Evolutionary conservation across 2,888 invertebrate species (phyloP), one percentile per base, ranked within the genome.

Genomic region (Punctoribates punctum): DNA sequence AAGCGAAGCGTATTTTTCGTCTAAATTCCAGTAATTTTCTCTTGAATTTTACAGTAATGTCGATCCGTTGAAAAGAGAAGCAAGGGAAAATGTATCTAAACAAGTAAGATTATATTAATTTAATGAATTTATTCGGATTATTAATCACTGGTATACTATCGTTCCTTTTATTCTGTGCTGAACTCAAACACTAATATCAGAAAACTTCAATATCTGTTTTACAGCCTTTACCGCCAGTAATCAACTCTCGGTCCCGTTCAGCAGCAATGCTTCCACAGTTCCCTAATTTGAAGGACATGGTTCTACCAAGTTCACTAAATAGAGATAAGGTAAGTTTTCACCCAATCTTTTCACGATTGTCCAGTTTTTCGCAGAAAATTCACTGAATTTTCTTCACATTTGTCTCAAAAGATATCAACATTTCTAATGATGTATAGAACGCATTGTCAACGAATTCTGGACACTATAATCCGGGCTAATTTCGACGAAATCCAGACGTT

Each of bases 391-490:
- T n/a, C n/a, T n/a, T n/a, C n/a, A n/a, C n/a, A n/a, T n/a, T n/a
- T n/a, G n/a, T n/a, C n/a, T n/a, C n/a, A n/a, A n/a, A n/a, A 85
- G 83, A 83, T 85, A 23, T 78, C 83, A 17, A 85, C 85, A 4
- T 85, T 86, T 78, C 79, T 85, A 65, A 84, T 85, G 83, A 85
- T 86, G 85, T 86, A 86, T 80, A 81, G 85, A 57, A 84, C 85
- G 0, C 86, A 86, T 78, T 85, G 86, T 77, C 86, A 86, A 79
- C 80, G 85, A 51, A 83, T 86, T 23, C 81, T 86, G 65, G 86
- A 86, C 79, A 85, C 85, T 0, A 84, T 86, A 27, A 84, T 85
- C 73, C 79, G 85, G 73, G 85, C 84, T 23, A 85, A 84, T 80
- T 85, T 86, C 81, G 85, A 85, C 73, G 85, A 86, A 82, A 84